Base-by-base conservation (phyloP, 2,113 vertebrate genomes). In the Hippocampus barbouri region DNA sequence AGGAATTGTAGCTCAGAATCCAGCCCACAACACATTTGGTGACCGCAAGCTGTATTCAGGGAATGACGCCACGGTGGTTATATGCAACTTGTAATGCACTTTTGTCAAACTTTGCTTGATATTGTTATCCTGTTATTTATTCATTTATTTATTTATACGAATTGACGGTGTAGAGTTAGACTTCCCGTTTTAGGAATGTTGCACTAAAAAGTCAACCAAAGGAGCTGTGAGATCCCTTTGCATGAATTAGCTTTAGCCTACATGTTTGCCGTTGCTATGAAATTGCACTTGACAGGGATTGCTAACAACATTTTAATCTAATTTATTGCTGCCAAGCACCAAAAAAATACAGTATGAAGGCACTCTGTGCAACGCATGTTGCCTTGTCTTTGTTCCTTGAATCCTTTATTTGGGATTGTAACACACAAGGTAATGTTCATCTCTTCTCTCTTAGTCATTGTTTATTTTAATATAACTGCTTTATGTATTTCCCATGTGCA, bases 341-440 rank as follows among this genome's bases (percentile, higher is more conserved):
- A 85, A 88, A 89, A 81, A 76, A 67, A 63, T 67, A 83, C 75
- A 74, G 27, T 30, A 34, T 30, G 30, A 1, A 38, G 34, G 34
- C 83, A 83, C 82, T 72, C 30, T 56, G 85, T 85, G 83, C 84
- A 79, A 86, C 81, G 89, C 89, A 89, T 89, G 88, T 87, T 86
- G 78, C 81, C 79, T 79, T 75, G 78, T 82, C 51, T 83, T 62
- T 82, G 66, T 72, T 78, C 71, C 72, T 85, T 74, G 54, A 67
- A 79, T 71, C 65, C 20, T 61, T 71, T 8, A 0, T 69, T 74
- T 67, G 70, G 63, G 49, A 83, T 76, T 56, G 54, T 77, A 76
- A 72, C 69, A 62, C 73, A 76, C 67, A 69, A 69, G 25, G 27
- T 79, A 45, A 67, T 54, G 9, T 69, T 66, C 12, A 66, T 43